Percentiles rank a stretch among this genome's conserved stretches.
Evolutionary conservation across 2,888 invertebrate species (phyloP).

Genomic region (Metellina segmentata): DNA sequence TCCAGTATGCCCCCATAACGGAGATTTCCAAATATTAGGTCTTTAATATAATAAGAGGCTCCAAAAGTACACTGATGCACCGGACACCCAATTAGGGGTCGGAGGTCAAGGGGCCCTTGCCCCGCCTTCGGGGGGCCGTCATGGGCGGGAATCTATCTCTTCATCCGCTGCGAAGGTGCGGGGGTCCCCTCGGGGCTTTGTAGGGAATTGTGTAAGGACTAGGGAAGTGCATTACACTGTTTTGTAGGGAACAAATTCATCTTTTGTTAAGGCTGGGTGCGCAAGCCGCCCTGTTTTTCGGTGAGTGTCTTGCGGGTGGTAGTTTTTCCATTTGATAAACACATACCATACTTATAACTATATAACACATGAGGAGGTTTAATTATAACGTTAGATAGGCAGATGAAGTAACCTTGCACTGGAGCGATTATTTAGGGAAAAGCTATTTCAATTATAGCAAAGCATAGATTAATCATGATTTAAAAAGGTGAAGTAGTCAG

Average conservation of each 20-base stretch:
- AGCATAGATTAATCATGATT: no score
- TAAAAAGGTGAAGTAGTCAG: no score
- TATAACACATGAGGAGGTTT: no score
- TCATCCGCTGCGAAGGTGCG: slow-evolving; percentile 35
- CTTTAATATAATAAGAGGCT: slow-evolving; percentile 66
- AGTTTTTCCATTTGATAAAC: not conserved
- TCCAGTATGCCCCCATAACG: slow-evolving; percentile 20
- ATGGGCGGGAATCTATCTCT: slow-evolving; percentile 62
- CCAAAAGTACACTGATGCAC: slow-evolving; percentile 49
- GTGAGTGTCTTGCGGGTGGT: not conserved
- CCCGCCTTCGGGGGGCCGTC: slow-evolving; percentile 35
- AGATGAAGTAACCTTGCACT: no score
- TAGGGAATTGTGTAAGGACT: slow-evolving; percentile 1
- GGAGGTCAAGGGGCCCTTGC: slow-evolving; percentile 37
- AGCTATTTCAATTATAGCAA: no score
- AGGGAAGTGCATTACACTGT: not conserved
- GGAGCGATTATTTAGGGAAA: no score
- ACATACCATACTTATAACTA: not conserved
- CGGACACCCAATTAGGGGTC: slow-evolving; percentile 76
- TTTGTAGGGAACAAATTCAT: not conserved
- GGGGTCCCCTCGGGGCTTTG: not conserved
- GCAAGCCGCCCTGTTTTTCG: not conserved
- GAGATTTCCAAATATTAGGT: slow-evolving; percentile 64
- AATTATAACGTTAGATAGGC: no score
- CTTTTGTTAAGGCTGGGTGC: not conserved